phyloP scores from a whole-genome alignment of 1,140 invertebrate species.

The Drosophila chauvacae region DNA sequence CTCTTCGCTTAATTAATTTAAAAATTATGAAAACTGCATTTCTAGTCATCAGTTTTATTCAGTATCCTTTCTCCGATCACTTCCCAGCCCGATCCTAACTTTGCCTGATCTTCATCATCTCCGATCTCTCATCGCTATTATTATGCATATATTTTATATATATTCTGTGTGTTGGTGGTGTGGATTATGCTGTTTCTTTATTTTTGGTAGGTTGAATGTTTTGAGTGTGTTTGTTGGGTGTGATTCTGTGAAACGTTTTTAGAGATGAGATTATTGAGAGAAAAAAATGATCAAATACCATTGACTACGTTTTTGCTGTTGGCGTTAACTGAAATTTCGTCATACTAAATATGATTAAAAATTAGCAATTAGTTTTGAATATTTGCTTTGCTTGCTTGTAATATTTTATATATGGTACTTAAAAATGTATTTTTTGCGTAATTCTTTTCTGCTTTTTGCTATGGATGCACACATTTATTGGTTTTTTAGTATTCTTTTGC shows the following conservation, averaged over 20 bases:
- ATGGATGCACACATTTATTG: constrained; percentile 75
- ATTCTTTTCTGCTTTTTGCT: constrained; percentile 49
- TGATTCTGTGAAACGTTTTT: constrained; percentile 32
- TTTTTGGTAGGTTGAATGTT: constrained; percentile 65
- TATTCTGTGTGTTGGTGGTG: constrained; percentile 68
- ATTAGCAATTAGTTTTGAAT: constrained; percentile 72
- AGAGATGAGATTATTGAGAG: constrained; percentile 51
- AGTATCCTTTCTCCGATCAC: constrained; percentile 12
- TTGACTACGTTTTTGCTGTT: constrained; percentile 48
- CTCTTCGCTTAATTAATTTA: constrained; percentile 56
- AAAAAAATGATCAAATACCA: constrained; percentile 32
- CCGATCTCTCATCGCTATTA: constrained; percentile 25
- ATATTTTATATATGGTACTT: constrained; percentile 73
- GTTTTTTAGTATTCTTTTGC: constrained; percentile 35
- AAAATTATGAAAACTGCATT: constrained; percentile 73
- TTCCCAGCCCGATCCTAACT: constrained; percentile 31
- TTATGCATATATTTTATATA: constrained; percentile 16
- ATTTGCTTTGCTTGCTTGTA: constrained; percentile 45
- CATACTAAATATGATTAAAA: constrained; percentile 67
- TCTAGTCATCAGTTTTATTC: constrained; percentile 40
- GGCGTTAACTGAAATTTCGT: constrained; percentile 66
- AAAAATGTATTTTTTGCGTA: constrained; percentile 65
- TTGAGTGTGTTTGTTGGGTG: constrained; percentile 36
- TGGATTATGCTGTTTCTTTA: constrained; percentile 63
- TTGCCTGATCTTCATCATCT: constrained; percentile 35